Base-by-base conservation (phyloP, 1,140 invertebrate species). In the Hydropsyche tenuis region DNA sequence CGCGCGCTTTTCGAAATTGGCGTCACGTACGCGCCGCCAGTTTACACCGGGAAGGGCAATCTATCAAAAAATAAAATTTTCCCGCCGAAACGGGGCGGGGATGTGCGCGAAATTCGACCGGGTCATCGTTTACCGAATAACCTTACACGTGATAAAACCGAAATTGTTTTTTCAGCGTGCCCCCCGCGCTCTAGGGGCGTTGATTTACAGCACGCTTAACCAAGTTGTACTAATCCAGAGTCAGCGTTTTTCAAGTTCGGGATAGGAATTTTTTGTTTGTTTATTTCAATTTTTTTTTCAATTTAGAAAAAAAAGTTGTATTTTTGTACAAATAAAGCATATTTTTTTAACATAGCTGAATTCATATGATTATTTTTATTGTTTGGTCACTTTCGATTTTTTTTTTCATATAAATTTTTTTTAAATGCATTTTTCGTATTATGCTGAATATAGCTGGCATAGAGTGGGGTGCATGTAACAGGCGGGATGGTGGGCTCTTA, bases 111-210 rank as follows among this genome's bases (percentile, higher is more conserved):
- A 48, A 37, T 68, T 68, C 45, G 48, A 68, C 43, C 42, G 45
- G 45, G 65, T 68, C 65, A 68, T 68, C 65, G 23, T 68, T 68
- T 43, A 48, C 43, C 65, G 22, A 68, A 68, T 68, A 68, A 68
- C 65, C 43, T 68, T 68, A 68, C 69, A 63, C 53, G 71, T 73
- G 71, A 73, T 73, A 73, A 73, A 63, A 73, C 71, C 42, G 37
- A 73, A 73, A 73, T 73, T 73, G 71, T 73, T 73, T 73, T 73
- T 73, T 64, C 60, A 37, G 25, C 62, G 46, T 42, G 70, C 64
- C 64, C 70, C 30, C 42, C 42, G 30, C 30, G 37, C 56, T 63
- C 64, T 43, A 56, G 18, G 64, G 18, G 16, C 42, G 71, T 65
- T 73, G 71, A 73, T 73, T 73, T 73, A 73, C 62, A 65, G 63